Evolutionary conservation across 2,113 vertebrate species (phyloP).

Genomic region (Jaculus jaculus): DNA sequence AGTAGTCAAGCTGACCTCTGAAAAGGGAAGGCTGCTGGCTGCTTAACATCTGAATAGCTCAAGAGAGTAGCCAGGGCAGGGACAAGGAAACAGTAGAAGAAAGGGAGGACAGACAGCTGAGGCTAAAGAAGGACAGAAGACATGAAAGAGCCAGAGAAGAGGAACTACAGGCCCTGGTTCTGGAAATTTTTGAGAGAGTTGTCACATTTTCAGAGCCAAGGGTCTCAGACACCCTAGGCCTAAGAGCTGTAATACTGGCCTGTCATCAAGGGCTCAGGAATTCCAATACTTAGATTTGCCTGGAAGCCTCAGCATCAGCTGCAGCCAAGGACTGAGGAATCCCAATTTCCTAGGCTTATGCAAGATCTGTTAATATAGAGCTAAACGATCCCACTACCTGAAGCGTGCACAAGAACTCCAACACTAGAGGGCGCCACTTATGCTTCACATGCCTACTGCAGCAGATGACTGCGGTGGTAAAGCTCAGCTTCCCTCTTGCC

Average conservation of each 20-base stretch:
- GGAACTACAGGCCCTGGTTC: not conserved
- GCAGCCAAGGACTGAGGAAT: no score
- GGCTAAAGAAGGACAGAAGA: not conserved
- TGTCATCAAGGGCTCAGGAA: no score
- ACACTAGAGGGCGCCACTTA: not conserved
- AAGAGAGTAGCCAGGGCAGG: not conserved
- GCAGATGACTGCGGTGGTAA: no score
- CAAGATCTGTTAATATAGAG: not conserved
- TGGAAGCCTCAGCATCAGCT: not conserved
- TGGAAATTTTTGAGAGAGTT: not conserved
- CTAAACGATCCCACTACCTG: no score
- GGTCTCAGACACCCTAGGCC: no score
- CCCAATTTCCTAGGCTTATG: no score
- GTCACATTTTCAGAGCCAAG: not conserved
- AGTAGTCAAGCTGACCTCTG: not conserved
- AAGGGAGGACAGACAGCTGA: not conserved
- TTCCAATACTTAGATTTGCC: not conserved
- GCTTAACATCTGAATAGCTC: not conserved
- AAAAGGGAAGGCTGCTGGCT: not conserved
- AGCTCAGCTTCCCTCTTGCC: no score
- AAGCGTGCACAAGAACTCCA: not conserved
- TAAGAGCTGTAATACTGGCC: not conserved
- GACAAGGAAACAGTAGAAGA: no score
- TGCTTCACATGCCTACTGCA: no score
- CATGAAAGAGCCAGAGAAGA: not conserved